phyloP scores from a whole-genome alignment of 2,113 vertebrate genomes.

The Rhombomys opimus region DNA sequence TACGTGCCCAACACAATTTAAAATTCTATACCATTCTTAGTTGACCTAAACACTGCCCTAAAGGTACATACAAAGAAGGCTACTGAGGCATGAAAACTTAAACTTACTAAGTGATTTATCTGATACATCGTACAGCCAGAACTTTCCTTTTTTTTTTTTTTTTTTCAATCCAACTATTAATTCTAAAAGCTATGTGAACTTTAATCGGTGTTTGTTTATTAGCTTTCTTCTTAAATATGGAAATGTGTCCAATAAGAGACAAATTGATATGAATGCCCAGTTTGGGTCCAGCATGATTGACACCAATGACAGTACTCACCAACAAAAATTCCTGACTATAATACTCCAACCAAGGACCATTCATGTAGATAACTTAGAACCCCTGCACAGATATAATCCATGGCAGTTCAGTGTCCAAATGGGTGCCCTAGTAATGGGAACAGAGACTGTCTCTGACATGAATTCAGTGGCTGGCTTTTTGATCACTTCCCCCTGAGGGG shows the following conservation, averaged over 20 bases:
- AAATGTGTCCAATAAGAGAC: not conserved
- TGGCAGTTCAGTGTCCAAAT: too few relatives aligned
- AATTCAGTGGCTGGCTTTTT: too few relatives aligned
- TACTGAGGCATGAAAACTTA: not conserved
- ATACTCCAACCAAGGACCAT: too few relatives aligned
- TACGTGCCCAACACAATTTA: not conserved
- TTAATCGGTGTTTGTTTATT: not conserved
- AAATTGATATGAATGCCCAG: not conserved
- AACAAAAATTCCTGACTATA: not conserved
- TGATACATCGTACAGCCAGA: not conserved
- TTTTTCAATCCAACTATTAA: not conserved
- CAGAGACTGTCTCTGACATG: too few relatives aligned
- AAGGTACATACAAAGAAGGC: not conserved
- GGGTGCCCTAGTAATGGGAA: too few relatives aligned
- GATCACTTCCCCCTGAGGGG: too few relatives aligned
- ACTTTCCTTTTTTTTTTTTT: not conserved
- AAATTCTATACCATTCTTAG: not conserved
- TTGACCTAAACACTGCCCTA: not conserved
- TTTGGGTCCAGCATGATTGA: not conserved
- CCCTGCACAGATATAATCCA: too few relatives aligned
- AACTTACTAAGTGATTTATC: not conserved
- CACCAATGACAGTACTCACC: not conserved
- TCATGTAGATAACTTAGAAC: too few relatives aligned
- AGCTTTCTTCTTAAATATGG: constrained; percentile 23
- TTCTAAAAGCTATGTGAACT: not conserved